Conservation (phyloP, 2,113 vertebrate genomes). For the Morone chrysops region DNA sequence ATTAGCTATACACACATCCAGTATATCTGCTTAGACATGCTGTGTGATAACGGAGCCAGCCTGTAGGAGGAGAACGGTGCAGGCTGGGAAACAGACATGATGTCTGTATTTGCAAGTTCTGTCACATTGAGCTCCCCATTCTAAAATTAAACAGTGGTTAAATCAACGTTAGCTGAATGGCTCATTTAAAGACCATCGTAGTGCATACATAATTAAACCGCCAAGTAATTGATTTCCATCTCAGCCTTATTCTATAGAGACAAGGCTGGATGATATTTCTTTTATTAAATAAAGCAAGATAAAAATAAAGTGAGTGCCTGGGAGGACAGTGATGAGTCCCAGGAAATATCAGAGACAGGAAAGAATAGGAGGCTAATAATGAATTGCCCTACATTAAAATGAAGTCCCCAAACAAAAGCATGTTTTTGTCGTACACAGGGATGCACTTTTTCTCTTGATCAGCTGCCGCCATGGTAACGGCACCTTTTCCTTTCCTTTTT, state of each 20-base stretch:
- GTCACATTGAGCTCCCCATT: slow-evolving; percentile 32
- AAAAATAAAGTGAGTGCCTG: slow-evolving; percentile 51
- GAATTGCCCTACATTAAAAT: slow-evolving; percentile 43
- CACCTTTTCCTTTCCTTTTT: slow-evolving; percentile 24
- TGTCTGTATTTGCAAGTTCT: slow-evolving; percentile 40
- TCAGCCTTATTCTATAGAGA: slow-evolving; percentile 62
- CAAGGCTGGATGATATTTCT: slow-evolving; percentile 36
- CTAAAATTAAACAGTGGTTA: slow-evolving; percentile 65
- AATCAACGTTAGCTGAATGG: slow-evolving; percentile 68
- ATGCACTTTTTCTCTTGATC: slow-evolving; percentile 54
- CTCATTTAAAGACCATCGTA: slow-evolving; percentile 57
- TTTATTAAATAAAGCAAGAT: slow-evolving; percentile 60
- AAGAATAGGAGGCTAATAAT: slow-evolving; percentile 36
- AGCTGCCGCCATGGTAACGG: slow-evolving; percentile 66
- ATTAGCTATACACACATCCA: slow-evolving; percentile 1
- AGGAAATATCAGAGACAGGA: slow-evolving; percentile 34
- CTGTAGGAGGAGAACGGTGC: slow-evolving; percentile 30
- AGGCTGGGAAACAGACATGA: slow-evolving; percentile 32
- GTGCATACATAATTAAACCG: slow-evolving; percentile 69
- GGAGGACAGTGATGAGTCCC: slow-evolving; percentile 51
- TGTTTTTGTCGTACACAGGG: slow-evolving; percentile 49
- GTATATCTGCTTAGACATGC: slow-evolving; percentile 27
- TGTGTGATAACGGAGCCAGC: slow-evolving; percentile 22
- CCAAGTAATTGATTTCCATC: slow-evolving; percentile 69
- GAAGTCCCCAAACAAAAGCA: slow-evolving; percentile 46